Evolutionary conservation across 2,797 vertebrate species (phyloP), one percentile per base, ranked within the genome.

Genomic region (Molossus molossus): DNA sequence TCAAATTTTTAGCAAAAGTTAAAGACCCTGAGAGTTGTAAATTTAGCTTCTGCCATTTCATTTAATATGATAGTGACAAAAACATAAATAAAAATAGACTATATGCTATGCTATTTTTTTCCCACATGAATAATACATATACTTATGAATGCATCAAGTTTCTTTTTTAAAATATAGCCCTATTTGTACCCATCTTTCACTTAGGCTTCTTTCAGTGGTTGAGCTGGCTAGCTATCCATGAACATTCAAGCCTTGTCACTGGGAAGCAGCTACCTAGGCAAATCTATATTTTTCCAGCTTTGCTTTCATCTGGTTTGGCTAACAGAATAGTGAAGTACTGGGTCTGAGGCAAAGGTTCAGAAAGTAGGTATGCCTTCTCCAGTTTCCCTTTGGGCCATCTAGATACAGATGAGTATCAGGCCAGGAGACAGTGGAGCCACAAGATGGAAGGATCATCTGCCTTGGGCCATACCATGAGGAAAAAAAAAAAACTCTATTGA

Each of bases 1-100:
- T 83, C 53, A 91, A 95, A 93, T 76, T 76, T 84, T 72, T 64
- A 79, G 72, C 48, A 92, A 93, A 90, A 29, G 27, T 69, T 69
- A 93, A 95, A 93, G 7, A 90, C 18, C 48, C 62, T 90, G 11
- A 95, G 21, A 69, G 25, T n/a, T 93, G 4, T 73, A 81, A 90
- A 96, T 91, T 81, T 76, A 94, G 75, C 29, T 5, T 87, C 45
- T 70, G 37, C 14, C 27, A 96, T 76, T 88, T 93, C 50, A 5
- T 90, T 89, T 86, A 82, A 82, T 70, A n/a, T 73, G 29, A 87
- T 67, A 45, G 9, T 76, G 37, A 50, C 25, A 72, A 79, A 94
- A 93, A 75, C 5, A 70, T 3, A 85, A n/a, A 25, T 70, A 96
- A 91, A 76, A 33, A 33, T 33, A 33, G 33, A 33, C 2, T 33